Percentiles rank a stretch among this genome's conserved stretches.
Conservation (phyloP, 2,888 invertebrate species). For the Trachelus troglodyta region DNA sequence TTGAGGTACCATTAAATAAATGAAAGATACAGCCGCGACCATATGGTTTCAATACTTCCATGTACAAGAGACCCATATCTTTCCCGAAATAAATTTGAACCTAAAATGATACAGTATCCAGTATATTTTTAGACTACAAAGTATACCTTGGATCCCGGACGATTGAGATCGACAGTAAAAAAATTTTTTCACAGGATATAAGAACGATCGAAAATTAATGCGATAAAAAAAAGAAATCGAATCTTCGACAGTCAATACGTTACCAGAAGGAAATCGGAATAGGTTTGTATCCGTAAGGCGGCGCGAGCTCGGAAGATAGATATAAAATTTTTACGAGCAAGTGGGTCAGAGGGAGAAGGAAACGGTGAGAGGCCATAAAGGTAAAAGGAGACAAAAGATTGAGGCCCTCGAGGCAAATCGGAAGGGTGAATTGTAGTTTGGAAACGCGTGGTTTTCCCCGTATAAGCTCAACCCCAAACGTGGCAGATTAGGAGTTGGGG, state of each 20-base stretch:
- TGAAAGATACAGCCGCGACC: not conserved
- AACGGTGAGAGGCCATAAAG: not conserved
- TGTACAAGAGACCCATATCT: not conserved
- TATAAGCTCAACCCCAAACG: not conserved
- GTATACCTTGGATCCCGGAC: not conserved
- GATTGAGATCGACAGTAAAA: not conserved
- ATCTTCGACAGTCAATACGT: no score
- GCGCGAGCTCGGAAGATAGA: conserved; percentile 11
- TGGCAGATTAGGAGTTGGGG: not conserved
- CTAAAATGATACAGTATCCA: not conserved
- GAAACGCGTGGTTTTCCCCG: not conserved
- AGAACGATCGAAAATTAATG: no score
- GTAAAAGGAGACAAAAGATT: not conserved
- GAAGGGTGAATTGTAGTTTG: not conserved
- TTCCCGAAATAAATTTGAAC: not conserved
- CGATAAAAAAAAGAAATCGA: not conserved
- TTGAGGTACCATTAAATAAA: not conserved
- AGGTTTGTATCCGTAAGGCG: not conserved
- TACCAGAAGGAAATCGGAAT: no score
- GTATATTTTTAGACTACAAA: not conserved
- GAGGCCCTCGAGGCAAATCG: not conserved
- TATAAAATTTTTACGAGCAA: conserved; percentile 25
- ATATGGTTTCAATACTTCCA: not conserved
- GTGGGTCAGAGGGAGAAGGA: not conserved
- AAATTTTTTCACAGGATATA: not conserved